Evolutionary conservation across 2,113 vertebrate species (phyloP).

Genomic region (Arvicanthis niloticus): DNA sequence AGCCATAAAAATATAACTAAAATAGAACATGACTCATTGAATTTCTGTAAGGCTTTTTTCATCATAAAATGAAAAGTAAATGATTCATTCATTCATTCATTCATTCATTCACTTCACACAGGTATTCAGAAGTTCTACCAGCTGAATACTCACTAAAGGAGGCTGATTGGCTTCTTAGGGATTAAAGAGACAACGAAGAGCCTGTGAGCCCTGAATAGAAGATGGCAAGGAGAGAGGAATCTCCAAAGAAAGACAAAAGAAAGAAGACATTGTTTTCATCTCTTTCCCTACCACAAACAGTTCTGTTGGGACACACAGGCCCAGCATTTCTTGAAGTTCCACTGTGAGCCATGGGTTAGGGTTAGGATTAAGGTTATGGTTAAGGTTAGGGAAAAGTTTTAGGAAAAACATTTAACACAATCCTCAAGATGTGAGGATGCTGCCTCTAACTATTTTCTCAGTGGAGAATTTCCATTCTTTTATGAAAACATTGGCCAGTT

Average conservation of each 20-base stretch:
- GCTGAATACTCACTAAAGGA: not conserved
- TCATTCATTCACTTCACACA: not conserved
- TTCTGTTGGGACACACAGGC: rapidly evolving
- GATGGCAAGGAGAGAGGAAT: not conserved
- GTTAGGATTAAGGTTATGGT: not conserved
- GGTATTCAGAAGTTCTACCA: not conserved
- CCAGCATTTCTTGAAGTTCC: not conserved
- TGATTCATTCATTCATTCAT: not conserved
- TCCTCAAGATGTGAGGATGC: not conserved
- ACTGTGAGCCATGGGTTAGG: not conserved
- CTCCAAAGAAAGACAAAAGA: not conserved
- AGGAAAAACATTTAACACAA: not conserved
- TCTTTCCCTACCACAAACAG: not conserved
- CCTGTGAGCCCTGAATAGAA: rapidly evolving
- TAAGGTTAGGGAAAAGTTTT: not conserved
- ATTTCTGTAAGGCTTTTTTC: not conserved
- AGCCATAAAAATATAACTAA: not conserved
- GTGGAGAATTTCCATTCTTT: not conserved
- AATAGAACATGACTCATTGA: not conserved
- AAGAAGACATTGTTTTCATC: rapidly evolving
- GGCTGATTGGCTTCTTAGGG: not conserved
- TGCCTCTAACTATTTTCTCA: not conserved
- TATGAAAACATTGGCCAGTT: not conserved
- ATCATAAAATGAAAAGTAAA: not conserved
- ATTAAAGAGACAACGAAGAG: not conserved